A percentile compares a stretch with the other conserved stretches of the same genome.
These are phyloP conservation scores for Cygnus atratus DNA, from an alignment of 2,113 vertebrate genomes.

Conservation along the genomic window DNA sequence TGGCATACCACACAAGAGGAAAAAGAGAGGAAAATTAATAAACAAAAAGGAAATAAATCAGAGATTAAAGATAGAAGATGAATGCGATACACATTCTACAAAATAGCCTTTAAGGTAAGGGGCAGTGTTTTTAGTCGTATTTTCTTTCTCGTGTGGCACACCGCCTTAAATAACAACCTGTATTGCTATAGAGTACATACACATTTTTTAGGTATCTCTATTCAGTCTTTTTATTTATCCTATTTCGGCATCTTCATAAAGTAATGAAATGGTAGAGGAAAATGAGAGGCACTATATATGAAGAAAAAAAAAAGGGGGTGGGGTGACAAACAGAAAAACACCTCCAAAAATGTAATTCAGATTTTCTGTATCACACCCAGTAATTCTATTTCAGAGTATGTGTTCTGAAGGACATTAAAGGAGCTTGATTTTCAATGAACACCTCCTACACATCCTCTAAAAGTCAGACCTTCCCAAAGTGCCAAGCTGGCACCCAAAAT, in stretches of 20 bases:
- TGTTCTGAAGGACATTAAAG: not conserved
- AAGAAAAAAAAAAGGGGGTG: not conserved
- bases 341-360: accelerated
- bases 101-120: not conserved
- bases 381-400: not conserved
- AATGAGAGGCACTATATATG: not conserved
- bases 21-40: not conserved
- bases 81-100: not conserved
- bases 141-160: not conserved
- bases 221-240: not conserved
- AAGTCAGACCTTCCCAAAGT: not conserved
- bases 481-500: not conserved
- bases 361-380: not conserved
- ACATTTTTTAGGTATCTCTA: not conserved
- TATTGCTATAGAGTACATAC: not conserved
- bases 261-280: not conserved
- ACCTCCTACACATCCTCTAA: not conserved
- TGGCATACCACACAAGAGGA: not conserved
- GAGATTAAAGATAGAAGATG: not conserved
- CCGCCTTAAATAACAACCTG: not conserved
- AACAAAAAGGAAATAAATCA: not conserved
- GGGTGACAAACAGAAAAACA: not conserved
- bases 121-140: not conserved
- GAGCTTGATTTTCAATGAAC: not conserved
- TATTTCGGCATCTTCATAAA: not conserved